These are phyloP conservation scores for Eupithecia subfuscata DNA, from an alignment of 2,888 invertebrate genomes.

Conservation along the genomic window DNA sequence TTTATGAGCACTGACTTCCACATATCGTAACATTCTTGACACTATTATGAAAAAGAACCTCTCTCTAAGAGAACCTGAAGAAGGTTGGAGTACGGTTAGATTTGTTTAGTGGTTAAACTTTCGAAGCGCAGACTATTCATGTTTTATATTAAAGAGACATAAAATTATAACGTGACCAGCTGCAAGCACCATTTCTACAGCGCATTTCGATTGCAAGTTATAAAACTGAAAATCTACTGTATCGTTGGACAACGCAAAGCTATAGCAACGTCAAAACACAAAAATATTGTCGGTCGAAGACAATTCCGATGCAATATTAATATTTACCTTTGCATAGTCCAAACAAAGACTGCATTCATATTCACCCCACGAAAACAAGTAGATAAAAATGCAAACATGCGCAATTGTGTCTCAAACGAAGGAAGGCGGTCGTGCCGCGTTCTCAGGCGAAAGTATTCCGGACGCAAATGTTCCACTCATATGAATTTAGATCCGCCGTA, in stretches of 20 bases:
- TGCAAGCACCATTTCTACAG: conserved; percentile 21
- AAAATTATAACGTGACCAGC: conserved; percentile 26
- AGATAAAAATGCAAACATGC: conserved; percentile 82
- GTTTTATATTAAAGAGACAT: conserved; percentile 6
- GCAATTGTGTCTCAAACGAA: conserved; percentile 80
- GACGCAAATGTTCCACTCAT: conserved; percentile 77
- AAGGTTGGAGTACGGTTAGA: neutral
- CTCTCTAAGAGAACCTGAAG: too few relatives aligned
- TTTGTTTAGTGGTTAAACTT: conserved; percentile 4
- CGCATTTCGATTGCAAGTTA: conserved; percentile 7
- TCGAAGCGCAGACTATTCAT: neutral
- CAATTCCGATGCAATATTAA: conserved; percentile 69
- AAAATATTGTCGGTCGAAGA: conserved; percentile 59
- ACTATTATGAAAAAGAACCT: conserved; percentile 5
- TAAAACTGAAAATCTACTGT: conserved; percentile 35
- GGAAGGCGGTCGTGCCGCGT: conserved; percentile 49
- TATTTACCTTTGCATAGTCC: conserved; percentile 74
- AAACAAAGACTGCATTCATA: conserved; percentile 78
- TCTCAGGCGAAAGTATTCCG: conserved; percentile 65
- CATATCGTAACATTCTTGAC: conserved; percentile 23
- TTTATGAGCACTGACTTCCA: conserved; percentile 56
- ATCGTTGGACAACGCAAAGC: conserved; percentile 16
- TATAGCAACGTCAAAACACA: conserved; percentile 47
- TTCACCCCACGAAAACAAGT: conserved; percentile 81
- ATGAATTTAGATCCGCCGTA: conserved; percentile 80